Base-by-base conservation (phyloP, 2,888 invertebrate species). In the Pycnomerus fuliginosus region DNA sequence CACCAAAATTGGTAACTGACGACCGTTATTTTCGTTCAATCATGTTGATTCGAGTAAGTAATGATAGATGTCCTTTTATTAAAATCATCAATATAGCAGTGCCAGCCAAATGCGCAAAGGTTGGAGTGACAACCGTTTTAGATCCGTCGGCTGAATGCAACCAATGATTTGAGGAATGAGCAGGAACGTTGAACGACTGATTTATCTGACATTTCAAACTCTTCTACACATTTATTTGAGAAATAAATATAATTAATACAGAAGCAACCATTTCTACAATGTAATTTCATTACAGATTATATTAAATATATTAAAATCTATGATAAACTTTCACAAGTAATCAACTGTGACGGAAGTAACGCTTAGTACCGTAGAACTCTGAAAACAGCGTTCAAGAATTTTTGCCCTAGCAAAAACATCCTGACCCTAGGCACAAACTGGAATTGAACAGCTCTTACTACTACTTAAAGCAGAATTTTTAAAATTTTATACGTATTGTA, bases 291-390 rank as follows among this genome's bases (percentile, higher is more conserved):
- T 35, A 34, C n/a, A n/a, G n/a, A n/a, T n/a, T 58, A 57, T 60
- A 59, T 61, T 63, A 62, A 64, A 65, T 67, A 65, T 68, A 65
- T 67, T 66, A 66, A 60, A 65, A 63, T 63, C 58, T 64, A 61
- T 60, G 62, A 64, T 66, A 67, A 67, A 66, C 64, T 61, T 60
- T 65, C 57, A 60, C 61, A 63, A 55, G 56, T 53, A 48, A 52
- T 58, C 46, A 61, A 65, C 61, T 61, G 60, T 57, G 59, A 58
- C 55, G 55, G 56, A 62, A 61, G 58, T 41, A 52, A 50, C n/a
- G n/a, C 53, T 60, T 62, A 61, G 60, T 64, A 62, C 61, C 58
- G 50, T 53, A 16, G 39, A 52, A 48, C 51, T 48, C n/a, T n/a
- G n/a, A n/a, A 45, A 37, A 47, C 42, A 41, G 53, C 46, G 50